phyloP scores from a whole-genome alignment of 2,113 vertebrate species.

The Myotis davidii region DNA sequence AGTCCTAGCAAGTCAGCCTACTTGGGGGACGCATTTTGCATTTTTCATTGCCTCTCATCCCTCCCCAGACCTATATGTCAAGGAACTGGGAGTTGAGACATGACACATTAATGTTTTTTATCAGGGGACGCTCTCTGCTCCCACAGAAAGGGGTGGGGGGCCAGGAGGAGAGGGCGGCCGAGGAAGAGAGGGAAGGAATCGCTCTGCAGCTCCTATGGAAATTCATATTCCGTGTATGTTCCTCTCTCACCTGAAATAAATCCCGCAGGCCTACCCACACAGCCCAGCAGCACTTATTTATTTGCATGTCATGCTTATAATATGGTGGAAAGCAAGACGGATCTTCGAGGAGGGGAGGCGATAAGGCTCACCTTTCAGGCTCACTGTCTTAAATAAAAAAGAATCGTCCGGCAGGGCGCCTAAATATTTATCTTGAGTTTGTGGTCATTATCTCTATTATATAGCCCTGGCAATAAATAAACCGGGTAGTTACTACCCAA shows the following conservation, averaged over 20 bases:
- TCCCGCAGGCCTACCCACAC: slow-evolving; percentile 73
- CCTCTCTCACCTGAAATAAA: slow-evolving; percentile 78
- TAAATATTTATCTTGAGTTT: slow-evolving; percentile 85
- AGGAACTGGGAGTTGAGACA: slow-evolving; percentile 74
- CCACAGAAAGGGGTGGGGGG: slow-evolving; percentile 47
- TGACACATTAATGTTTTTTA: slow-evolving; percentile 70
- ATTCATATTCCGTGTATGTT: slow-evolving; percentile 71
- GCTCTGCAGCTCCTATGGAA: slow-evolving; percentile 41
- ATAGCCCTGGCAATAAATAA: slow-evolving; percentile 84
- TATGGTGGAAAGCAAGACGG: slow-evolving; percentile 82
- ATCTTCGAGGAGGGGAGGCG: slow-evolving; percentile 79
- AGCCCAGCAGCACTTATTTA: slow-evolving; percentile 73
- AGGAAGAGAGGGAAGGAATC: slow-evolving; percentile 1
- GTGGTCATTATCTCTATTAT: slow-evolving; percentile 86
- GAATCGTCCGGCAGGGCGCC: slow-evolving; percentile 81
- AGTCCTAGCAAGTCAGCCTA: slow-evolving; percentile 42
- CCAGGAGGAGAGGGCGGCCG: slow-evolving; percentile 4
- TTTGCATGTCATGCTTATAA: slow-evolving; percentile 85
- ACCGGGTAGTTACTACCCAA: slow-evolving; percentile 81
- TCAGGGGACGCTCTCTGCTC: slow-evolving; percentile 61
- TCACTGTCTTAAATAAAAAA: slow-evolving; percentile 85
- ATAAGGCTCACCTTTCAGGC: slow-evolving; percentile 81
- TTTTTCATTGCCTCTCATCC: slow-evolving; percentile 20
- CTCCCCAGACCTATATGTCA: slow-evolving; percentile 72
- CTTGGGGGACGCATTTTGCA: slow-evolving; percentile 58